Conservation (phyloP, 2,888 invertebrate genomes). For the Ennomos quercinarius region DNA sequence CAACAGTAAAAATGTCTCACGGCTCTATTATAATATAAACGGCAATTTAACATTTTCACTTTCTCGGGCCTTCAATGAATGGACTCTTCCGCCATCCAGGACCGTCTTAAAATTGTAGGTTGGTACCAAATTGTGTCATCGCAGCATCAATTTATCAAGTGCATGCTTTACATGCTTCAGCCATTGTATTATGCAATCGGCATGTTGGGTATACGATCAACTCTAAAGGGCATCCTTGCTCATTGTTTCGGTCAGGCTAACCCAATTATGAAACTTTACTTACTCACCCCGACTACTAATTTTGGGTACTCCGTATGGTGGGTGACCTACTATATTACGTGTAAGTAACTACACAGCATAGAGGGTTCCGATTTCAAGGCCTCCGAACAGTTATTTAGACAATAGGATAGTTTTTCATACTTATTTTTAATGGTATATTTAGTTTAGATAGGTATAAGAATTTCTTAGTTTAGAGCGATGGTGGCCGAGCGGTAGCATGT, state of each 20-base stretch:
- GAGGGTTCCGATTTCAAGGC: too few species aligned
- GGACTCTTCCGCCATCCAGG: constrained; percentile 58
- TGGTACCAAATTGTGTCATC: constrained; percentile 34
- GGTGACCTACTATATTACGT: not conserved
- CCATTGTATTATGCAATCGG: constrained; percentile 28
- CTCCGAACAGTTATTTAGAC: too few species aligned
- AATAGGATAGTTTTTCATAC: too few species aligned
- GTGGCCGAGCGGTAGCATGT: too few species aligned
- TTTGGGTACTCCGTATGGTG: constrained; percentile 4
- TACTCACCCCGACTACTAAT: constrained; percentile 25
- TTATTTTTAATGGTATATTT: too few species aligned
- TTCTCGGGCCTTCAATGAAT: constrained; percentile 58
- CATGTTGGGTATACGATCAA: constrained; percentile 3
- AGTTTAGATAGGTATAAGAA: too few species aligned
- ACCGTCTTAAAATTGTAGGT: constrained; percentile 42
- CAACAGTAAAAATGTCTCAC: constrained; percentile 71
- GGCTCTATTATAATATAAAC: constrained; percentile 55
- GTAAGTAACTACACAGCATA: not conserved
- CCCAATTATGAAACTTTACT: constrained; percentile 26
- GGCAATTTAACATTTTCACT: constrained; percentile 73
- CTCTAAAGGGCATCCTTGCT: constrained; percentile 26
- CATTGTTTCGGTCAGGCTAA: constrained; percentile 31
- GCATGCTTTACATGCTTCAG: not conserved
- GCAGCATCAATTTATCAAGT: not conserved
- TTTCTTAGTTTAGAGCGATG: too few species aligned